These are phyloP conservation scores for Pandemis corylana DNA, from an alignment of 2,888 invertebrate species.

Conservation along the genomic window DNA sequence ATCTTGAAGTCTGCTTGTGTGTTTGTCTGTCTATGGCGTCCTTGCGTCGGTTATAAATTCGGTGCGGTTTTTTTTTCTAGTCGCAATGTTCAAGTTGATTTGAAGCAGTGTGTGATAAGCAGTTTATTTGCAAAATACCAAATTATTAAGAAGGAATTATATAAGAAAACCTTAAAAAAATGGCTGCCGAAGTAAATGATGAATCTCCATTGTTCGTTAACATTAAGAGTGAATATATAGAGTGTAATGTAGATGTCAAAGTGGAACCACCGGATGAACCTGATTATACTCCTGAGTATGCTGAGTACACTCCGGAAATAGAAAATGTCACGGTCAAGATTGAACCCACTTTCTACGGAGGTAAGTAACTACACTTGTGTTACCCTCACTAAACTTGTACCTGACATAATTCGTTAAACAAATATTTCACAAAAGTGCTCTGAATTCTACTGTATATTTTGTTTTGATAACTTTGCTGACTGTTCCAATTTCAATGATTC, in stretches of 20 bases:
- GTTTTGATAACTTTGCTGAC: no score
- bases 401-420: no score
- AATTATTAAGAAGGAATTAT: no score
- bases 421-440: no score
- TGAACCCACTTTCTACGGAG: slow-evolving; percentile 37
- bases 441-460: no score
- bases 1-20: background rate
- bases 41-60: background rate
- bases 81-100: background rate
- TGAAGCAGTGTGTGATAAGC: background rate
- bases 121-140: no score
- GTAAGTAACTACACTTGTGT: slow-evolving; percentile 18
- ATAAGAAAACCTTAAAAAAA: slow-evolving; percentile 1
- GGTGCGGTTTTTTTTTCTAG: background rate
- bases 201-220: slow-evolving; percentile 3
- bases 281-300: background rate
- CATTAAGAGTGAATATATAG: slow-evolving; percentile 25
- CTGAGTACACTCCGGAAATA: background rate
- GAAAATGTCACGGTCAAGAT: slow-evolving; percentile 39
- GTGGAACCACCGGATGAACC: slow-evolving; percentile 19
- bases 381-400: no score
- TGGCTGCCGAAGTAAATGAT: slow-evolving; percentile 8
- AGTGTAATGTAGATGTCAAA: slow-evolving; percentile 15
- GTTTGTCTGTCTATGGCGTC: background rate
- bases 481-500: no score